Evolutionary conservation across 2,113 vertebrate genomes (phyloP).

Genomic region (Microcebus murinus): DNA sequence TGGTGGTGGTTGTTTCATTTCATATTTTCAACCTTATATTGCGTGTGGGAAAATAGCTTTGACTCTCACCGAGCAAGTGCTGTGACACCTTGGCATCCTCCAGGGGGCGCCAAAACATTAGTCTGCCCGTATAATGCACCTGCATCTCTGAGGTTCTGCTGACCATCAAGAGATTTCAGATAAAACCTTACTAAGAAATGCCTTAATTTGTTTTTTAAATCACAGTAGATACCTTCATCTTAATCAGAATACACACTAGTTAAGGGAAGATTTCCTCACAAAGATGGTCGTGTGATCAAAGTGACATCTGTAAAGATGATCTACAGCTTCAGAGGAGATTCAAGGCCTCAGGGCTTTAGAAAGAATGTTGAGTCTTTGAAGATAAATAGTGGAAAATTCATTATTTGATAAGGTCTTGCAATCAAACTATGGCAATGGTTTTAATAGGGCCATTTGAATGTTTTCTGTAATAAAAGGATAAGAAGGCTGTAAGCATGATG

Average conservation of each 20-base stretch:
- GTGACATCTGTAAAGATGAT: background rate
- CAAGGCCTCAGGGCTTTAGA: background rate
- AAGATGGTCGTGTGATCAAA: background rate
- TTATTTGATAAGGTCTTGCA: background rate
- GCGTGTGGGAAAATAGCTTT: background rate
- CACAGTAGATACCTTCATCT: too few species aligned
- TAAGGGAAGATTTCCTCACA: background rate
- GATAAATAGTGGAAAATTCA: background rate
- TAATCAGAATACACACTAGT: background rate
- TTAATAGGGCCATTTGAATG: background rate
- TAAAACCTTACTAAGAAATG: background rate
- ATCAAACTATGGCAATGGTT: background rate
- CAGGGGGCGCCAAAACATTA: slow-evolving; percentile 54
- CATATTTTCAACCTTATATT: background rate
- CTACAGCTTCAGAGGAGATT: background rate
- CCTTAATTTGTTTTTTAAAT: background rate
- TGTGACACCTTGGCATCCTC: background rate
- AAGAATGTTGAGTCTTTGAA: background rate
- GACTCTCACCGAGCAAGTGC: background rate
- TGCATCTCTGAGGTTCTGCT: background rate
- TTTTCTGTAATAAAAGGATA: background rate
- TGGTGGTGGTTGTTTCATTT: background rate
- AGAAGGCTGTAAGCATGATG: background rate
- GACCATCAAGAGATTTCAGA: background rate
- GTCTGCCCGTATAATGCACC: background rate